Conservation (phyloP, 2,113 vertebrate species). For the Campylomormyrus tamandua region DNA sequence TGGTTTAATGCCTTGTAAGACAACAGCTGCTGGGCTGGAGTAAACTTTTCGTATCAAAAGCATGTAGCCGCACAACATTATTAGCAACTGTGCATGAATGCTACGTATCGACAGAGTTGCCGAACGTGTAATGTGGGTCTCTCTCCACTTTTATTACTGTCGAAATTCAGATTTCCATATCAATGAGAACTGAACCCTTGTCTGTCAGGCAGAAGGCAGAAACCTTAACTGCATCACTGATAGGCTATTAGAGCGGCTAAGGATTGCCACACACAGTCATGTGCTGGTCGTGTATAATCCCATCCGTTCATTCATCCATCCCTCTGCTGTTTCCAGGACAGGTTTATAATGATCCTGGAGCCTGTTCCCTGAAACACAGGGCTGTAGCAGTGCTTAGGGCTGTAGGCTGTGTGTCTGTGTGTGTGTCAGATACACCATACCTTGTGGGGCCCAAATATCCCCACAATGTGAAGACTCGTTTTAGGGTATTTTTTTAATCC, state of each 20-base stretch:
- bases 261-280: background rate
- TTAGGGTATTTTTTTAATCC: no score
- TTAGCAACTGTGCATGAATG: background rate
- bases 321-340: background rate
- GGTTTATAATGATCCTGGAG: background rate
- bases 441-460: no score
- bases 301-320: background rate
- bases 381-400: background rate
- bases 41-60: background rate
- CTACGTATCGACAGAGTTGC: background rate
- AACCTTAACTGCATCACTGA: background rate
- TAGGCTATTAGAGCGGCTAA: background rate
- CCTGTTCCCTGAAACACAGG: background rate
- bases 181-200: background rate
- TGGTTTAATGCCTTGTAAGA: background rate
- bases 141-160: background rate
- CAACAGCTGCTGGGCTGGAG: background rate
- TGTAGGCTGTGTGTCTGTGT: background rate
- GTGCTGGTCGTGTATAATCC: background rate
- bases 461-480: no score
- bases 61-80: background rate
- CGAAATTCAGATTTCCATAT: background rate
- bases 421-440: no score
- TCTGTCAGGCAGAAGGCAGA: background rate
- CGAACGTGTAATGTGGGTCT: background rate